Percentiles rank a stretch among this genome's conserved stretches.
Conservation (phyloP, 2,113 vertebrate genomes). For the Maccullochella peelii region DNA sequence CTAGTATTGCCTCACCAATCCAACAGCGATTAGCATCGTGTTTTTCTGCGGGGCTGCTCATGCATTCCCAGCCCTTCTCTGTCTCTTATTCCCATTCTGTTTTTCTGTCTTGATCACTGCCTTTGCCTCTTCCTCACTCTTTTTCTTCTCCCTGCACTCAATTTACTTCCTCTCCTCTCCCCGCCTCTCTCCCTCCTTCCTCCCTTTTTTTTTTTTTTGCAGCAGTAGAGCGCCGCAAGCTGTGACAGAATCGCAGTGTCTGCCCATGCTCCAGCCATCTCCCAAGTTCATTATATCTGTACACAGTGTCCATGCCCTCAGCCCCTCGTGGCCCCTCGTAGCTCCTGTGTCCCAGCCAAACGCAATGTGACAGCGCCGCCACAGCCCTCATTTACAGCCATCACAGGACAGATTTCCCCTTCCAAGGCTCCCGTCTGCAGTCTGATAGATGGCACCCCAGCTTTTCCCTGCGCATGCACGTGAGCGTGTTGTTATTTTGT, state of each 20-base stretch:
- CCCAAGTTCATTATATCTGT: constrained; percentile 73
- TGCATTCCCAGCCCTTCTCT: constrained; percentile 36
- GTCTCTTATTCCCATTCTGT: constrained; percentile 43
- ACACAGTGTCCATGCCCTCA: constrained; percentile 60
- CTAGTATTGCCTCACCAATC: constrained; percentile 54
- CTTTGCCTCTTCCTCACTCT: constrained; percentile 52
- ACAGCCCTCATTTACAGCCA: constrained; percentile 78
- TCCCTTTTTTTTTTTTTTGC: background rate
- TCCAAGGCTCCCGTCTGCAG: constrained; percentile 57
- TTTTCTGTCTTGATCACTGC: constrained; percentile 61
- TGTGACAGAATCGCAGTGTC: constrained; percentile 61
- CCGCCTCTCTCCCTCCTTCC: background rate
- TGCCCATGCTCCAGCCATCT: constrained; percentile 63
- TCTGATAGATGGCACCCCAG: constrained; percentile 75
- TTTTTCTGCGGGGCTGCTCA: constrained; percentile 59
- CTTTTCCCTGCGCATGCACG: constrained; percentile 39
- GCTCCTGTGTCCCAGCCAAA: constrained; percentile 70
- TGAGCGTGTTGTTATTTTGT: constrained; percentile 25
- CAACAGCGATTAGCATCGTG: constrained; percentile 41
- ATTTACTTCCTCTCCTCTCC: constrained; percentile 50
- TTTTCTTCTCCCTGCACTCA: constrained; percentile 57
- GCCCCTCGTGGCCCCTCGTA: constrained; percentile 37
- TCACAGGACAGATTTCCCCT: constrained; percentile 79
- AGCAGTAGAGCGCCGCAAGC: constrained; percentile 45
- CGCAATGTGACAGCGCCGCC: constrained; percentile 77